These are phyloP conservation scores for Amorpha juglandis DNA, from an alignment of 2,888 invertebrate species.

Conservation along the genomic window DNA sequence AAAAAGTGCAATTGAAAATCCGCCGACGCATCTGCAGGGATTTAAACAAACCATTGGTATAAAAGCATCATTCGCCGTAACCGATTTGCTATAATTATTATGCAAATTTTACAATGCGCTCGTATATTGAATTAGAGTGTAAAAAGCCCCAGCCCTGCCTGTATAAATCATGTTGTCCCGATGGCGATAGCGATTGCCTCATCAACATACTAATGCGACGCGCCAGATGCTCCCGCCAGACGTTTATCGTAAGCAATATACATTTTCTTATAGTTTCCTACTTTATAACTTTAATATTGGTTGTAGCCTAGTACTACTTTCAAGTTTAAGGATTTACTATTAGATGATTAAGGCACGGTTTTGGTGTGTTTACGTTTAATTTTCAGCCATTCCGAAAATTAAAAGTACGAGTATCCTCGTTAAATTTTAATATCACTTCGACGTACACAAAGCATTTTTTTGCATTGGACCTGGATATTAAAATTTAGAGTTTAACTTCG, in stretches of 20 bases:
- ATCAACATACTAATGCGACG: conserved; percentile 83
- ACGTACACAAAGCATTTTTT: neutral
- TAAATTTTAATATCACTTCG: too few species aligned
- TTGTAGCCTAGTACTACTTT: neutral
- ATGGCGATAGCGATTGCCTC: conserved; percentile 77
- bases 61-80: conserved; percentile 15
- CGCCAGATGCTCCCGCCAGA: conserved; percentile 65
- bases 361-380: too few species aligned
- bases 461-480: neutral
- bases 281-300: conserved; percentile 4
- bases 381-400: too few species aligned
- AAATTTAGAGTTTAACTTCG: neutral
- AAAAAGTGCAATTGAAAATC: neutral
- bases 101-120: conserved; percentile 18
- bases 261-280: conserved; percentile 19
- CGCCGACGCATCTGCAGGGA: neutral
- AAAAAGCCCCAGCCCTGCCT: conserved; percentile 51
- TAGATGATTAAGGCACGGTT: too few species aligned
- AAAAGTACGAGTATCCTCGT: too few species aligned
- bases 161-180: conserved; percentile 81
- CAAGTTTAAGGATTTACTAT: too few species aligned
- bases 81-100: conserved; percentile 19
- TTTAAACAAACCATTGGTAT: conserved; percentile 1
- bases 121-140: conserved; percentile 15
- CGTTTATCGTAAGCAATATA: conserved; percentile 27